Base-by-base conservation (phyloP, 2,888 invertebrate species). In the Hypsopygia costalis region DNA sequence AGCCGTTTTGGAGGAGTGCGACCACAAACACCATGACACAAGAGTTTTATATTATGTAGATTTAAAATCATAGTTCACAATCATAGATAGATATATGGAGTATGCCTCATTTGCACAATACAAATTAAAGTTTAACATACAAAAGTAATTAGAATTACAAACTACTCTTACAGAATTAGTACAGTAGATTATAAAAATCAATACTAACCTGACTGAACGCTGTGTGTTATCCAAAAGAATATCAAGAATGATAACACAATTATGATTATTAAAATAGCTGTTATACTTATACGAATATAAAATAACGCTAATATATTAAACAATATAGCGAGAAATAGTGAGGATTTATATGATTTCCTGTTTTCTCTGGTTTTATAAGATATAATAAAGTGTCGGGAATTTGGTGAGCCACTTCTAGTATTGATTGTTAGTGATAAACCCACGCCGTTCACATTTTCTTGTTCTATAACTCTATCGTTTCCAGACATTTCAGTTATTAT, bases 211-310 rank as follows among this genome's bases (percentile, higher is more conserved):
- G 83, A 81, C 43, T 87, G 85, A 31, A 87, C 87, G 58, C 76
- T 82, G 45, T 86, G 82, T 3, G 85, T 82, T 11, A 87, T 60
- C 86, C 86, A 87, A 55, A 87, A 81, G 46, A 80, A 76, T 2
- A 77, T 52, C 10, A 87, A 51, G 41, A 81, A 77, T 1, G 77
- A 68, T 46, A 80, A 57, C 7, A 80, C 72, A 46, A 76, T 68
- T 35, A 81, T 47, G 43, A 81, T 81, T 10, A 82, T 52, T 36
- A 69, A 49, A 34, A 79, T 62, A 22, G 73, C 63, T 12, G 70
- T 77, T n/a, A 82, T 9, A 65, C 72, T 82, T 43, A 86, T 76
- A 16, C 68, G 62, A 12, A 82, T 55, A 36, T 72, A 83, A 34
- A 55, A 58, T 12, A 83, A 50, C 1, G 77, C 71, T 52, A 82